Conservation (phyloP, 2,888 invertebrate genomes). For the Mythimna impura region DNA sequence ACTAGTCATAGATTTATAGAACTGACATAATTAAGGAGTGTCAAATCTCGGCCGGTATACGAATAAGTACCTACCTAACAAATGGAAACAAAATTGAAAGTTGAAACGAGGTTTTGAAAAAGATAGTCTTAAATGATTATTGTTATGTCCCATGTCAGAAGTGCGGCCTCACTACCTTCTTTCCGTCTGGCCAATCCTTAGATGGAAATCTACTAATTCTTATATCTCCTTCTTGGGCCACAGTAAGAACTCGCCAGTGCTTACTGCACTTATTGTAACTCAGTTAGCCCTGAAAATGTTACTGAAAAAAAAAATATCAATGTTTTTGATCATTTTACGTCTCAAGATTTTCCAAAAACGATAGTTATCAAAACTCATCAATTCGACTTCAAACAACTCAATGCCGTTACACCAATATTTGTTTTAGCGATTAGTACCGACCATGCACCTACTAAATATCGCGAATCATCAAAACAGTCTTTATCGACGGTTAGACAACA, state of each 20-base stretch:
- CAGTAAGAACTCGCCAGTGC: background rate
- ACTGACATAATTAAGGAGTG: too few species aligned
- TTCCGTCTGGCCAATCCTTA: background rate
- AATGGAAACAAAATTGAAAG: too few species aligned
- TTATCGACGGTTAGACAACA: slow-evolving; percentile 74
- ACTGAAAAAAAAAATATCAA: background rate
- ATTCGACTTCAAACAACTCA: slow-evolving; percentile 53
- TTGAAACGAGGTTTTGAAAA: too few species aligned
- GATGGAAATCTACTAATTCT: background rate
- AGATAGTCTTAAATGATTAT: too few species aligned
- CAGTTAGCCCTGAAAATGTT: background rate
- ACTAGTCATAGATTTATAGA: too few species aligned
- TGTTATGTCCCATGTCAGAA: too few species aligned
- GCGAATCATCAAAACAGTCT: slow-evolving; percentile 81
- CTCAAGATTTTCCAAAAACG: slow-evolving; percentile 14
- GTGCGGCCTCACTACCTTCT: too few species aligned
- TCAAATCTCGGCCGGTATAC: too few species aligned
- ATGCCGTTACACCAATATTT: slow-evolving; percentile 74
- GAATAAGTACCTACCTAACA: too few species aligned
- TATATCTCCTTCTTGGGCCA: background rate
- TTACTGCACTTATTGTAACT: background rate
- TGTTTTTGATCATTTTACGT: background rate
- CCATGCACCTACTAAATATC: slow-evolving; percentile 74
- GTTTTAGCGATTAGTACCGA: slow-evolving; percentile 76
- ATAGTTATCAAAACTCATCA: slow-evolving; percentile 27